Evolutionary conservation across 2,113 vertebrate species (phyloP).

Genomic region (Bungarus multicinctus): DNA sequence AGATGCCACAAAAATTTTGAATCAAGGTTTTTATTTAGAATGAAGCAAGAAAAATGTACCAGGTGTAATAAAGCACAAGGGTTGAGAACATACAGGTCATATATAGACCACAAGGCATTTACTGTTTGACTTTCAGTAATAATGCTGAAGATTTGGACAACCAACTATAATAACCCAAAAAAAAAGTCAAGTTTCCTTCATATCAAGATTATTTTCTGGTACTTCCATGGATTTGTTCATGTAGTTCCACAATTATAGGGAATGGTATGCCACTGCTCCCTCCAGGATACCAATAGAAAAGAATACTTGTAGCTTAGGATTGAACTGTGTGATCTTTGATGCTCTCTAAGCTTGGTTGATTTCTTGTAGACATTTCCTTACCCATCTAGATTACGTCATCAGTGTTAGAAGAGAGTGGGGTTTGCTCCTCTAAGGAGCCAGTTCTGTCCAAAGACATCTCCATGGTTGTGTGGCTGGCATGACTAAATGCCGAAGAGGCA

Average conservation of each 20-base stretch:
- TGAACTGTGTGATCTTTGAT: neutral
- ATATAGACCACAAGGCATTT: neutral
- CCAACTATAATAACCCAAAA: neutral
- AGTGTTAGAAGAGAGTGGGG: neutral
- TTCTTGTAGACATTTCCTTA: neutral
- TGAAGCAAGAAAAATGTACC: neutral
- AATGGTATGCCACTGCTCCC: neutral
- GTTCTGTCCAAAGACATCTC: too few relatives aligned
- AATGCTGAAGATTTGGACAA: neutral
- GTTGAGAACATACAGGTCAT: neutral
- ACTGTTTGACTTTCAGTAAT: neutral
- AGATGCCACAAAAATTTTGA: neutral
- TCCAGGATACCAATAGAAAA: neutral
- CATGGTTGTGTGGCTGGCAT: too few relatives aligned
- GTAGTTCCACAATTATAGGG: neutral
- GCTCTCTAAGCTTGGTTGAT: neutral
- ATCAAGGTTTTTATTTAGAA: neutral
- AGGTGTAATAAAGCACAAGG: neutral
- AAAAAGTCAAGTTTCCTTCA: neutral
- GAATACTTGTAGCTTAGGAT: neutral
- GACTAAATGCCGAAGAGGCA: too few relatives aligned
- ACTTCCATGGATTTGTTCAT: neutral
- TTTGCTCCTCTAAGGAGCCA: neutral
- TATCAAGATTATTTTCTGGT: neutral
- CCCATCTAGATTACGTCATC: neutral